phyloP scores from a whole-genome alignment of 1,140 invertebrate genomes.

The Hypsibius dujardini region DNA sequence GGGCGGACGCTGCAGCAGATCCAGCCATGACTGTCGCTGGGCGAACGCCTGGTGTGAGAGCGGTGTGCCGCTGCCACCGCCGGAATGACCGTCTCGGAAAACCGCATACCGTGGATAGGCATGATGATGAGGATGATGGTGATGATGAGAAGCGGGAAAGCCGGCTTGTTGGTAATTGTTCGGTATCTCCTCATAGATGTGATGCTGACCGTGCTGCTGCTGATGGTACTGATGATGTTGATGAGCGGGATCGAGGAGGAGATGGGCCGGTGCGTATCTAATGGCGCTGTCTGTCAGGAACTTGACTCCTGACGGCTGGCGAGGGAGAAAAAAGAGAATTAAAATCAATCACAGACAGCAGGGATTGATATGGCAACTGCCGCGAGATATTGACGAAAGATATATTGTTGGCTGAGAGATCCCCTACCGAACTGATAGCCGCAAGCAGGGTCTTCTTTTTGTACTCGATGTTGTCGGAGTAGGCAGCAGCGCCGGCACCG shows the following conservation, averaged over 20 bases:
- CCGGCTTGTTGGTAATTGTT: neutral
- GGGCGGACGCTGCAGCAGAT: conserved; percentile 10
- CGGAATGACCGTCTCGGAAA: neutral
- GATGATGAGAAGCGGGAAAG: neutral
- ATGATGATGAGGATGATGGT: neutral
- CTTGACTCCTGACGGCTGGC: conserved; percentile 14
- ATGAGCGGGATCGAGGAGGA: neutral
- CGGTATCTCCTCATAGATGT: conserved; percentile 14
- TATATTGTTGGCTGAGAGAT: too few relatives aligned
- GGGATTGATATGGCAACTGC: neutral
- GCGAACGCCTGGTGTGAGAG: neutral
- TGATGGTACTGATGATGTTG: neutral
- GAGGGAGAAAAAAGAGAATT: neutral
- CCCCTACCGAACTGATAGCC: conserved; percentile 3
- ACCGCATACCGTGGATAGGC: conserved; percentile 2
- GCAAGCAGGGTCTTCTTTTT: conserved; percentile 1
- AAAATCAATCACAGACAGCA: conserved; percentile 6
- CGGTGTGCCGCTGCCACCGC: neutral
- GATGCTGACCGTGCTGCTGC: neutral
- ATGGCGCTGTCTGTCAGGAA: conserved; percentile 15
- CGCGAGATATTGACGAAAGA: neutral
- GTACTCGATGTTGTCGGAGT: conserved; percentile 4
- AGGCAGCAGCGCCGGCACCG: neutral
- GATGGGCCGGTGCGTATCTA: neutral
- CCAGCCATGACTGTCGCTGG: conserved; percentile 14